phyloP scores from a whole-genome alignment of 2,888 invertebrate species.

The Noctua comes region DNA sequence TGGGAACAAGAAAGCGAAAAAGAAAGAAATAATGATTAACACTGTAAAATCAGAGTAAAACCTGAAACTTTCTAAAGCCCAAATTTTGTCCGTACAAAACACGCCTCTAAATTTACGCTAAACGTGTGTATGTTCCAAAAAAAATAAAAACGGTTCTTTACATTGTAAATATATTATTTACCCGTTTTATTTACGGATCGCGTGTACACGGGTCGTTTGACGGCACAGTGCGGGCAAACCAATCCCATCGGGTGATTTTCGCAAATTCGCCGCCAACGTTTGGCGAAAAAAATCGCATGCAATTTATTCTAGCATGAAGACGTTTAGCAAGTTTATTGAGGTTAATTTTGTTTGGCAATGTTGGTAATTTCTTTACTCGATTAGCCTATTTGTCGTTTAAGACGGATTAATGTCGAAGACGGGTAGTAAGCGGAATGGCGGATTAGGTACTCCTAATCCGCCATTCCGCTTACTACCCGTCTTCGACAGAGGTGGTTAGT shows the following conservation, averaged over 20 bases:
- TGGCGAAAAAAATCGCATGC: conserved; percentile 44
- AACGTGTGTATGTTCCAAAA: conserved; percentile 24
- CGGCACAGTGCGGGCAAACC: conserved; percentile 38
- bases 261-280: conserved; percentile 48
- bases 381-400: neutral
- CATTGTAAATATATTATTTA: conserved; percentile 42
- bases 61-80: no score
- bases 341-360: conserved; percentile 23
- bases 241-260: conserved; percentile 52
- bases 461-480: no score
- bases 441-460: no score
- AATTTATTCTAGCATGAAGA: conserved; percentile 46
- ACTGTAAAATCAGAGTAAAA: neutral
- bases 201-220: conserved; percentile 57
- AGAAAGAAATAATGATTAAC: no score
- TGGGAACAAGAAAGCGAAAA: neutral
- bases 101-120: conserved; percentile 9
- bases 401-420: conserved; percentile 23
- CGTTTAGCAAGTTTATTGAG: conserved; percentile 33
- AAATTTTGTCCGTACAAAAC: no score
- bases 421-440: neutral
- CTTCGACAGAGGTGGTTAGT: no score
- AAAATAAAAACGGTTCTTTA: conserved; percentile 36
- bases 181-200: conserved; percentile 62
- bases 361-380: neutral